Base-by-base conservation (phyloP, 2,888 invertebrate species). In the Chrysolina oricalcia region DNA sequence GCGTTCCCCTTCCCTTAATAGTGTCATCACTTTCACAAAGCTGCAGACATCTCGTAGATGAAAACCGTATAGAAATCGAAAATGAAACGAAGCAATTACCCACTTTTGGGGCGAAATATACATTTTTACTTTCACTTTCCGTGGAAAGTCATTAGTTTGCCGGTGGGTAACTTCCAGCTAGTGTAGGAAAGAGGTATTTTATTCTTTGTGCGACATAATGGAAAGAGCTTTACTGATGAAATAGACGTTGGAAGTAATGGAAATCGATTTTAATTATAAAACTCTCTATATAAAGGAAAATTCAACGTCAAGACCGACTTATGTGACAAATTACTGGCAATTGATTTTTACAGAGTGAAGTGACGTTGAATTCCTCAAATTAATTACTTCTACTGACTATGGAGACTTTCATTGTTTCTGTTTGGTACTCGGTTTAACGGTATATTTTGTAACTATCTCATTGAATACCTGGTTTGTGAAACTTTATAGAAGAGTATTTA, bases 231-330 rank as follows among this genome's bases (percentile, higher is more conserved):
- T 43, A 21, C 70, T 17, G 35, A n/a, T 48, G n/a, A 71, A 63
- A 71, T 63, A 71, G 71, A 71, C 64, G 64, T 71, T 62, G 15
- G 35, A 50, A 48, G 71, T 71, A 64, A 71, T 71, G 64, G 64
- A 64, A 71, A 71, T 71, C 71, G 71, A 71, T 71, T 71, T 71
- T 71, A 71, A 71, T 71, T 71, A 71, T 64, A 64, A 64, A 71
- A 64, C 71, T 63, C 71, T 53, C 71, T 35, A 21, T 50, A 71
- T 27, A 59, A 48, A 48, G 64, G 64, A 71, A 71, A 71, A 64
- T 71, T 50, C 64, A 48, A 63, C 40, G 64, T 71, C 64, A 40
- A 13, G 43, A 19, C 15, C 43, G 64, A 19, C 64, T 48, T 35
- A 50, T 41, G 64, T 62, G 71, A 71, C 71, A 71, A 64, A 71